Percentiles rank a stretch among this genome's conserved stretches.
Conservation (phyloP, 2,113 vertebrate species). For the Ifrita kowaldi region DNA sequence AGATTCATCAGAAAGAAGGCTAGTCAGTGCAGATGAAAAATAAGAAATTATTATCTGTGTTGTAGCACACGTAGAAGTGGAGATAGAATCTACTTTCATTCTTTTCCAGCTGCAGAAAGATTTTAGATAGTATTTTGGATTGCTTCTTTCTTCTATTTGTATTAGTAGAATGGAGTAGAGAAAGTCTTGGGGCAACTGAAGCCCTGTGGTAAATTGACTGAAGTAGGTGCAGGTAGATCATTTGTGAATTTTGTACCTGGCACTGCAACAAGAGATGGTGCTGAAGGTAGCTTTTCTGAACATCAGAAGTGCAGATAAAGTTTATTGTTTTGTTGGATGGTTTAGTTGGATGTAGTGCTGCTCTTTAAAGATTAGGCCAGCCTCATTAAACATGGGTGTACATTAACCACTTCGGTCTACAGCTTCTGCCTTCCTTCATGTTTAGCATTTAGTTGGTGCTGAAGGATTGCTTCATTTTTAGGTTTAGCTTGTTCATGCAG, state of each 20-base stretch:
- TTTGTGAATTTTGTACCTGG: neutral
- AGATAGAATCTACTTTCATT: conserved; percentile 13
- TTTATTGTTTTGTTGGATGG: neutral
- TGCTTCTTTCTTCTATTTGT: neutral
- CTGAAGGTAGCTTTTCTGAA: neutral
- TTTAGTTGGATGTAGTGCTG: neutral
- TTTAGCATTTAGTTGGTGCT: neutral
- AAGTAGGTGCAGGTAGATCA: neutral
- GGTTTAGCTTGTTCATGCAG: neutral
- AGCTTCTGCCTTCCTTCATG: neutral
- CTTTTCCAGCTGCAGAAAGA: neutral
- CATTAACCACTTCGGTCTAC: neutral
- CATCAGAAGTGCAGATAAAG: neutral
- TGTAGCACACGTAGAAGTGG: neutral
- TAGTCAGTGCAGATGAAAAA: neutral
- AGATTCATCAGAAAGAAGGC: neutral
- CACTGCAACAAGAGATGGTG: neutral
- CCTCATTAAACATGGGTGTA: neutral
- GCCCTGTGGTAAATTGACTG: neutral
- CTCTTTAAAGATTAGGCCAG: neutral
- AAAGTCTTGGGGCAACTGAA: neutral
- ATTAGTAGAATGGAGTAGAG: neutral
- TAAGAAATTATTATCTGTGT: neutral
- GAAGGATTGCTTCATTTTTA: neutral
- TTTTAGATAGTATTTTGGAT: neutral